A percentile compares a stretch with the other conserved stretches of the same genome.
phyloP scores from a whole-genome alignment of 2,113 vertebrate species.

The Xiphophorus hellerii region DNA sequence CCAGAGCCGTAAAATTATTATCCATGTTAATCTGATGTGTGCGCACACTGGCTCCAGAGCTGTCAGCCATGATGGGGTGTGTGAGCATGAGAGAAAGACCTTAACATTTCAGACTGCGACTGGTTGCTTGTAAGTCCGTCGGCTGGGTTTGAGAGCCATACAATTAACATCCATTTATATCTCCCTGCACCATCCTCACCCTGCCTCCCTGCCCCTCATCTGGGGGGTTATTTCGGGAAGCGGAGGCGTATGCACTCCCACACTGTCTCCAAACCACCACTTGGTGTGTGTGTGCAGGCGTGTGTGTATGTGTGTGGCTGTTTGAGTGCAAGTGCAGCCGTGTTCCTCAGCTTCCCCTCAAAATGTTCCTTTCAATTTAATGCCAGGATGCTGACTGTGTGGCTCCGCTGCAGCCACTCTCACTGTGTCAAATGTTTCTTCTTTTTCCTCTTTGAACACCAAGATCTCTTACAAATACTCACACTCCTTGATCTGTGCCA shows the following conservation, averaged over 20 bases:
- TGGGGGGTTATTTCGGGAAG: constrained; percentile 69
- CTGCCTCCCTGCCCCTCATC: constrained; percentile 71
- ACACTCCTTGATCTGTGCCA: background rate
- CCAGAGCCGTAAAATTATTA: constrained; percentile 45
- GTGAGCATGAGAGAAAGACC: constrained; percentile 1
- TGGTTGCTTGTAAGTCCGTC: constrained; percentile 20
- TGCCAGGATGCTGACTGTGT: constrained; percentile 38
- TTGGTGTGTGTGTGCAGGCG: constrained; percentile 40
- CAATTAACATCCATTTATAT: constrained; percentile 77
- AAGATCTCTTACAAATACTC: background rate
- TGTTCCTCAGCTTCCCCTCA: constrained; percentile 32
- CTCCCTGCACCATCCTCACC: constrained; percentile 61
- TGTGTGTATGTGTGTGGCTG: constrained; percentile 25
- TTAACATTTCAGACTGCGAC: background rate
- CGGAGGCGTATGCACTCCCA: constrained; percentile 64
- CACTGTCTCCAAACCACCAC: constrained; percentile 70
- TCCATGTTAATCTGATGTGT: constrained; percentile 42
- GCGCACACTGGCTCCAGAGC: constrained; percentile 15
- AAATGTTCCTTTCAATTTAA: constrained; percentile 60
- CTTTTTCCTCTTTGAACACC: constrained; percentile 10
- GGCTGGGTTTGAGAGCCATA: constrained; percentile 58
- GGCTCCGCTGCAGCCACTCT: constrained; percentile 19
- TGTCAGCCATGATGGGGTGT: background rate
- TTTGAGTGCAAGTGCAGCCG: constrained; percentile 37
- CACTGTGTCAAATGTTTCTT: constrained; percentile 28